Conservation (phyloP, 2,888 invertebrate species). For the Panzeria rudis region DNA sequence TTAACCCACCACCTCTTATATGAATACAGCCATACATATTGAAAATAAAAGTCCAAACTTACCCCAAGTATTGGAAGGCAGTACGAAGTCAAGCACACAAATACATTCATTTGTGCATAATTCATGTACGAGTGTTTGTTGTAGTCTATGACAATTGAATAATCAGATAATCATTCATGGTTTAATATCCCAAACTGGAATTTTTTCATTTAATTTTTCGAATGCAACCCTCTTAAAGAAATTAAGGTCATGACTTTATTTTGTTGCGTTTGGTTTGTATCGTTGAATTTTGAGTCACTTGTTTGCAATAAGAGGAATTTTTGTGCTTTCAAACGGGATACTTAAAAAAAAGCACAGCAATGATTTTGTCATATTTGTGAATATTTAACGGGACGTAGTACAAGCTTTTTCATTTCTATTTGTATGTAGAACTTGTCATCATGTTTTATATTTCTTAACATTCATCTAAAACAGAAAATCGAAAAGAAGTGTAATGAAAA, state of each 20-base stretch:
- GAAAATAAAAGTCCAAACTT: constrained; percentile 40
- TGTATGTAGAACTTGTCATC: not conserved
- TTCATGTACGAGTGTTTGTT: constrained; percentile 17
- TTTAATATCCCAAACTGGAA: constrained; percentile 76
- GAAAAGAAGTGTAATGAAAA: constrained; percentile 22
- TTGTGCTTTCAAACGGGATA: constrained; percentile 20
- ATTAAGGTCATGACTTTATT: constrained; percentile 33
- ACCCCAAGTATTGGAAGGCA: constrained; percentile 34
- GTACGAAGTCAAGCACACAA: not conserved
- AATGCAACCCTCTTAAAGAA: constrained; percentile 49
- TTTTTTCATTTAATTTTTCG: constrained; percentile 37
- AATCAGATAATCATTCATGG: constrained; percentile 68
- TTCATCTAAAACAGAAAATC: not conserved
- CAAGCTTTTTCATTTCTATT: constrained; percentile 6
- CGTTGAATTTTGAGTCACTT: constrained; percentile 33
- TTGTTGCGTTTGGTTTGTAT: not conserved
- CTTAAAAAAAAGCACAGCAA: constrained; percentile 10
- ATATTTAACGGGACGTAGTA: constrained; percentile 15
- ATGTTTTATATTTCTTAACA: constrained; percentile 7
- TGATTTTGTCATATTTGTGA: constrained; percentile 36
- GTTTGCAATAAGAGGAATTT: constrained; percentile 9
- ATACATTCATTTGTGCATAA: not conserved
- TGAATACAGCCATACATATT: constrained; percentile 11
- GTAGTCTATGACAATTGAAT: constrained; percentile 59
- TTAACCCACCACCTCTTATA: constrained; percentile 60